Evolutionary conservation across 2,113 vertebrate genomes (phyloP), one percentile per base, ranked within the genome.

Genomic region (Sialia sialis): DNA sequence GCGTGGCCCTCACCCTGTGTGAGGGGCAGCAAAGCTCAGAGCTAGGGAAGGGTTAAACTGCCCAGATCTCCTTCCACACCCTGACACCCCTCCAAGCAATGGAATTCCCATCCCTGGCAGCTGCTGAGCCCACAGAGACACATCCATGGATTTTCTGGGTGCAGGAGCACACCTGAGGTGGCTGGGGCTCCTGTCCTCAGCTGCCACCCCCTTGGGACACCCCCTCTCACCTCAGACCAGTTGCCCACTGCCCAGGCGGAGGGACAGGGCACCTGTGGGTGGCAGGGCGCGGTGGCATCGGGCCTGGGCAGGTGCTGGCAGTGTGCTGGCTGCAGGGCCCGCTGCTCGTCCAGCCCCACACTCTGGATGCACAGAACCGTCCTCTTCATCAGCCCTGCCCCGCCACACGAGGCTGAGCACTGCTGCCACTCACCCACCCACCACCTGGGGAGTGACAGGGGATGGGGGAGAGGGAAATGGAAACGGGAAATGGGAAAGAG

Each of bases 381-480:
- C 86, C 99, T 97, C 92, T 97, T 98, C 89, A 97, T 93, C 67
- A 98, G 32, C 16, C 99, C 99, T 0, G 46, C 54, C 0, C 12
- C 86, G 3, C 99, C 99, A 1, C 99, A 99, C 59, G 98, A 98
- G 13, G 92, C 87, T 0, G 99, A 99, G 93, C 99, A 99, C 8
- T 60, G 95, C 94, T 99, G 98, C 99, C 99, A 99, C 68, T 99
- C 99, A 0, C 98, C 98, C 1, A 96, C 97, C 99, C 99, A 99
- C 99, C 99, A 99, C 90, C 99, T 99, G 97, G 3, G 58, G 6
- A 23, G n/a, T n/a, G 4, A 16, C 7, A 36, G 22, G 32, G 54
- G 54, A 32, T 11, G 30, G 6, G 17, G 29, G 11, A 12, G 16
- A 52, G 17, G 18, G n/a, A n/a, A n/a, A n/a, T n/a, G n/a, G n/a